A percentile compares a stretch with the other conserved stretches of the same genome.
Evolutionary conservation across 2,888 invertebrate genomes (phyloP).

Genomic region (Hoplodrina ambigua): DNA sequence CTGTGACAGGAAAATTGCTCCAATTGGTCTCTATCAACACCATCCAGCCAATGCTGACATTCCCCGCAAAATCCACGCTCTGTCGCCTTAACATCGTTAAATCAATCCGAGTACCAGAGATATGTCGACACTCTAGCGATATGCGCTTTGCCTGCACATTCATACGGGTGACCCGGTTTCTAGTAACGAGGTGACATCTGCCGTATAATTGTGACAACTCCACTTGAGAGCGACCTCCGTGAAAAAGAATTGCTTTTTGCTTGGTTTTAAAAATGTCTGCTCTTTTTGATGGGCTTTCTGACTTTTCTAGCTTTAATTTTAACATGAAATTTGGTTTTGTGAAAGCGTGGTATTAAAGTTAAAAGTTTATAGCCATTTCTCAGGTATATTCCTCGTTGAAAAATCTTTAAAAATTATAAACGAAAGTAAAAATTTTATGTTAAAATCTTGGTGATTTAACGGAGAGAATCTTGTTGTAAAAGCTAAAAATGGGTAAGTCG

Average conservation of each 20-base stretch:
- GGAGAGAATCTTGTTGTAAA: not conserved
- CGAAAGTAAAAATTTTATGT: not conserved
- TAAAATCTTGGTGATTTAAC: not conserved
- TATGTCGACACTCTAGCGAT: constrained; percentile 37
- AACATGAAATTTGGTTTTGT: not conserved
- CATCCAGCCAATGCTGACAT: constrained; percentile 11
- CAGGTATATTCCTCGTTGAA: not conserved
- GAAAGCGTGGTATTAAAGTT: not conserved
- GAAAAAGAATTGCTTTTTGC: constrained; percentile 43
- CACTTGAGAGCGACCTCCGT: constrained; percentile 42
- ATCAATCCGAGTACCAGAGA: constrained; percentile 40
- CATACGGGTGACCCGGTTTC: constrained; percentile 57
- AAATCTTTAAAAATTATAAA: not conserved
- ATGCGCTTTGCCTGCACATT: constrained; percentile 40
- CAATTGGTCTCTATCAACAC: constrained; percentile 25
- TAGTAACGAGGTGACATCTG: constrained; percentile 62
- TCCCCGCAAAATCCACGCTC: constrained; percentile 33
- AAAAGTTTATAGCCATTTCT: not conserved
- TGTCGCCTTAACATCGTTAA: constrained; percentile 35
- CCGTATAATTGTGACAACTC: constrained; percentile 59
- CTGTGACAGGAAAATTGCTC: constrained; percentile 7
- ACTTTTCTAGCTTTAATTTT: constrained; percentile 10
- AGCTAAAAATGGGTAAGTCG: not conserved
- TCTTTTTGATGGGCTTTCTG: constrained; percentile 33
- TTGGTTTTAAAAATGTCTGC: constrained; percentile 37